Evolutionary conservation across 2,888 invertebrate genomes (phyloP), one percentile per base, ranked within the genome.

Genomic region (Glyphotaelius pellucidus): DNA sequence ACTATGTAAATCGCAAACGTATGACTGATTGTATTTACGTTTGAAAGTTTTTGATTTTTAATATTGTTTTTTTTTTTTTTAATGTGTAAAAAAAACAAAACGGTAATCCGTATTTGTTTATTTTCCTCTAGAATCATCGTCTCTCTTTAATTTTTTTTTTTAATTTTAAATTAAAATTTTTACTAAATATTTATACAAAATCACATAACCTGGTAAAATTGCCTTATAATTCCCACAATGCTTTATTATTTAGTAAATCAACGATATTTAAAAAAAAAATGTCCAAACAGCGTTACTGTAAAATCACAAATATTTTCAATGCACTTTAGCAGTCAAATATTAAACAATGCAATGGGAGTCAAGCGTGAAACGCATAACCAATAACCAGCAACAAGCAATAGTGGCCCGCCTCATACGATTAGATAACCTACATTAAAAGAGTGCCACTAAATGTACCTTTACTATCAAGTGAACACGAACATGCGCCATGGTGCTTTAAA

Each of bases 381-480:
- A 85, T n/a, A 7, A 47, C 38, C n/a, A 52, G 30, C 67, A n/a
- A 35, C 80, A n/a, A 52, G 30, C 32, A n/a, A 35, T 80, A n/a
- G 80, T 38, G 67, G 80, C 1, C 32, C 79, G 79, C 35, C 35
- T 80, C 80, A 35, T 89, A 9, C 31, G 88, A 89, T 89, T 89
- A 89, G 88, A 89, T 89, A 89, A 89, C 88, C 88, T 35, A 89
- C 88, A 89, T 89, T 89, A 79, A 79, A 89, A n/a, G 11, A 86
- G 86, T 67, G 67, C 67, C 67, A 25, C 67, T 11, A 25, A 67
- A 67, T 19, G 67, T 67, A 67, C 67, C 86, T 86, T 86, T 87
- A 19, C 9, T 25, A 25, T 9, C 32, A 84, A 32, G 84, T 47
- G 87, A 47, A 47, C 42, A 19, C 52, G 86, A 86, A 42, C 86